These are phyloP conservation scores for Cheilosia scutellata DNA, from an alignment of 2,888 invertebrate genomes.

Conservation along the genomic window DNA sequence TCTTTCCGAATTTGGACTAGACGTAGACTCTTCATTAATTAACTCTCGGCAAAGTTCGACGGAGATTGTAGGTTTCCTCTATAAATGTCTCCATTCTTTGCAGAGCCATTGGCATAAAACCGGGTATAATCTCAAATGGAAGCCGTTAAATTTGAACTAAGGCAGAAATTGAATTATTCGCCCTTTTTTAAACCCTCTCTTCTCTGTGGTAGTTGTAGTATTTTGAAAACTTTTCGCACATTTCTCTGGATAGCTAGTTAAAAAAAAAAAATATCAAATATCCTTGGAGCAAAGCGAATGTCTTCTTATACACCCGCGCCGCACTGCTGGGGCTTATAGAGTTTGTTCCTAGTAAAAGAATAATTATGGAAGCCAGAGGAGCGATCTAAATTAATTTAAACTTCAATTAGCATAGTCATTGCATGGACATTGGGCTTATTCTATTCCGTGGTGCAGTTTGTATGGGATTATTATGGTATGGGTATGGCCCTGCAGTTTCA, in stretches of 20 bases:
- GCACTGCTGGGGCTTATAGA: neutral
- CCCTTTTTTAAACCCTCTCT: conserved; percentile 8
- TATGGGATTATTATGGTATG: too few relatives aligned
- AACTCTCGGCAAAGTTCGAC: conserved; percentile 57
- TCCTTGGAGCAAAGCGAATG: conserved; percentile 21
- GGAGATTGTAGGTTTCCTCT: conserved; percentile 17
- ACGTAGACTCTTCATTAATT: conserved; percentile 63
- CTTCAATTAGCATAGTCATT: conserved; percentile 64
- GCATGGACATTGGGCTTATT: conserved; percentile 32
- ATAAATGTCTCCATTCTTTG: conserved; percentile 53
- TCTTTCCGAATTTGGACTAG: neutral
- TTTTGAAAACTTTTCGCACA: conserved; percentile 26
- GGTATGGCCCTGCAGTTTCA: too few relatives aligned
- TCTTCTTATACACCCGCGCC: conserved; percentile 6
- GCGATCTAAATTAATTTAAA: conserved; percentile 67
- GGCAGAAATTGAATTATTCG: conserved; percentile 60
- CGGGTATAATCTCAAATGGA: conserved; percentile 62
- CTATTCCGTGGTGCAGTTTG: conserved; percentile 9
- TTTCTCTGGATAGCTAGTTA: conserved; percentile 41
- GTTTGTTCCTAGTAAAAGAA: conserved; percentile 2
- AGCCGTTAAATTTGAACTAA: conserved; percentile 57
- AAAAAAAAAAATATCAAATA: conserved; percentile 33
- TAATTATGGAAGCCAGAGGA: conserved; percentile 50
- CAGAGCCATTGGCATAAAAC: conserved; percentile 55
- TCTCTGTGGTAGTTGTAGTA: neutral